Evolutionary conservation across 2,113 vertebrate genomes (phyloP).

Genomic region (Okapia johnstoni): DNA sequence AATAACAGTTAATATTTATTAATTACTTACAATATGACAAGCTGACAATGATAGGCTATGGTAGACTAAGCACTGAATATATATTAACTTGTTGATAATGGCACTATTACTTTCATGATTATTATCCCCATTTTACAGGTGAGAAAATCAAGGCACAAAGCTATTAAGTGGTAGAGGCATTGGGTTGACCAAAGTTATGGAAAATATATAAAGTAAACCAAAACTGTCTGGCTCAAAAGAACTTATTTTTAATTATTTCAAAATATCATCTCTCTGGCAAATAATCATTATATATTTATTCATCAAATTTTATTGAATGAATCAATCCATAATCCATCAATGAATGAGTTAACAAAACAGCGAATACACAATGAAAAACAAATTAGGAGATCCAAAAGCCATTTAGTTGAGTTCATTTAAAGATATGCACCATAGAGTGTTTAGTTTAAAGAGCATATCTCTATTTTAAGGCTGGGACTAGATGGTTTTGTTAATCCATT

Average conservation of each 20-base stretch:
- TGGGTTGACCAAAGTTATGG: background rate
- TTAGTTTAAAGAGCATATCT: background rate
- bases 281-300: background rate
- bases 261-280: background rate
- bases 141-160: background rate
- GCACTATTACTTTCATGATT: background rate
- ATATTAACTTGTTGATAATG: background rate
- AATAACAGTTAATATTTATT: background rate
- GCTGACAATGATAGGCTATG: background rate
- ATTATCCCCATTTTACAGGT: background rate
- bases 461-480: background rate
- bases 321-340: background rate
- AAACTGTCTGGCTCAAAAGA: background rate
- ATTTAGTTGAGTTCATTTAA: slow-evolving; percentile 10
- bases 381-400: background rate
- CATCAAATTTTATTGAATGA: background rate
- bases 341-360: background rate
- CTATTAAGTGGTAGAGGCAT: background rate
- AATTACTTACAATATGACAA: background rate
- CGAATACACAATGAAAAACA: background rate
- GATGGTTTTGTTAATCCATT: background rate
- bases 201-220: background rate
- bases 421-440: background rate
- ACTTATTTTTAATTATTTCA: background rate
- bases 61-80: background rate